Evolutionary conservation across 2,797 vertebrate genomes (phyloP).

Genomic region (Rhinogobio ventralis): DNA sequence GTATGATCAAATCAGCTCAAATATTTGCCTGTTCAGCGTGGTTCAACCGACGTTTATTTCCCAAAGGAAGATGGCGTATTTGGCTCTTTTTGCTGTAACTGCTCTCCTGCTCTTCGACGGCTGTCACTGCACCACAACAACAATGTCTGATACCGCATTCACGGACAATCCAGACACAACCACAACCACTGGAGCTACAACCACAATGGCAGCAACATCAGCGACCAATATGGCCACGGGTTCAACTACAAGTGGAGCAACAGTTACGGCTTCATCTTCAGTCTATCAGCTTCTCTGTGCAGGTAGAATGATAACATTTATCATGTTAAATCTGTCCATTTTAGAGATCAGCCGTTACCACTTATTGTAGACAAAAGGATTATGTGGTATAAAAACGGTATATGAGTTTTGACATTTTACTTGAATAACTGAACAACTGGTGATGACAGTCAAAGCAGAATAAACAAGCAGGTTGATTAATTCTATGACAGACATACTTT

Average conservation of each 20-base stretch:
- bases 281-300: conserved; percentile 8
- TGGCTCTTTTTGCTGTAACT: background rate
- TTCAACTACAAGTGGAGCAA: background rate
- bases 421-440: too few species aligned
- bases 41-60: background rate
- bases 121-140: background rate
- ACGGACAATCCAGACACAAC: rapidly evolving
- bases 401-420: too few species aligned
- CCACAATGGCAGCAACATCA: too few species aligned
- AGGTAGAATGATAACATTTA: background rate
- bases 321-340: background rate
- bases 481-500: too few species aligned
- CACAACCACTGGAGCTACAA: too few species aligned
- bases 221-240: rapidly evolving
- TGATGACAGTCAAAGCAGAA: too few species aligned
- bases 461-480: too few species aligned
- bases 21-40: background rate
- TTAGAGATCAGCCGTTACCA: background rate
- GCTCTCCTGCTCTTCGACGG: background rate
- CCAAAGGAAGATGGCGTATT: background rate
- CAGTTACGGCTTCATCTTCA: too few species aligned
- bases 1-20: background rate
- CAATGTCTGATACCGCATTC: background rate
- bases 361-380: background rate
- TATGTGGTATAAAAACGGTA: background rate